Evolutionary conservation across 2,113 vertebrate species (phyloP).

Genomic region (Dissostichus mawsoni): DNA sequence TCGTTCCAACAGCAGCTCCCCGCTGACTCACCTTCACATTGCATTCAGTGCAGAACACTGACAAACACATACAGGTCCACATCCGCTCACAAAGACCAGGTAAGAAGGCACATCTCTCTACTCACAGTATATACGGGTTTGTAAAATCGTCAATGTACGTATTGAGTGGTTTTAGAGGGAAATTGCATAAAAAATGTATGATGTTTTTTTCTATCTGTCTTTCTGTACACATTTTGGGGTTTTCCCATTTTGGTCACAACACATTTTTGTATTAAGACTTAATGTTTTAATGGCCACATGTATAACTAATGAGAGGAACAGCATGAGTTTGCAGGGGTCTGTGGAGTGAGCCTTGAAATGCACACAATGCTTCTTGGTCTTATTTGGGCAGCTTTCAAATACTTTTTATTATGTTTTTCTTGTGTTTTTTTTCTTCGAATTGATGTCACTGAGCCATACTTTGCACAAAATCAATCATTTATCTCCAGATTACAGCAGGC

Average conservation of each 20-base stretch:
- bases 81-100: slow-evolving; percentile 42
- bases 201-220: no score
- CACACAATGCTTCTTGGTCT: not conserved
- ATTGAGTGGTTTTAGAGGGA: not conserved
- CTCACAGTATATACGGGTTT: not conserved
- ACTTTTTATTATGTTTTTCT: not conserved
- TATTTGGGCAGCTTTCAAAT: not conserved
- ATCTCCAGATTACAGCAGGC: not conserved
- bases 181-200: no score
- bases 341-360: not conserved
- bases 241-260: no score
- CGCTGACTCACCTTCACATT: slow-evolving; percentile 75
- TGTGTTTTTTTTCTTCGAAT: not conserved
- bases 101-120: slow-evolving; percentile 15
- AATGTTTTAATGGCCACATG: no score
- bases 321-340: not conserved
- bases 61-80: slow-evolving; percentile 48
- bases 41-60: slow-evolving; percentile 60
- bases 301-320: no score
- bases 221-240: no score
- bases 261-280: no score
- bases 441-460: not conserved
- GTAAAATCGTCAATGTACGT: not conserved
- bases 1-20: slow-evolving; percentile 70
- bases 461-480: not conserved